These are phyloP conservation scores for Paramuricea clavata DNA, from an alignment of 92 coral and sea anemone species.

Conservation along the genomic window DNA sequence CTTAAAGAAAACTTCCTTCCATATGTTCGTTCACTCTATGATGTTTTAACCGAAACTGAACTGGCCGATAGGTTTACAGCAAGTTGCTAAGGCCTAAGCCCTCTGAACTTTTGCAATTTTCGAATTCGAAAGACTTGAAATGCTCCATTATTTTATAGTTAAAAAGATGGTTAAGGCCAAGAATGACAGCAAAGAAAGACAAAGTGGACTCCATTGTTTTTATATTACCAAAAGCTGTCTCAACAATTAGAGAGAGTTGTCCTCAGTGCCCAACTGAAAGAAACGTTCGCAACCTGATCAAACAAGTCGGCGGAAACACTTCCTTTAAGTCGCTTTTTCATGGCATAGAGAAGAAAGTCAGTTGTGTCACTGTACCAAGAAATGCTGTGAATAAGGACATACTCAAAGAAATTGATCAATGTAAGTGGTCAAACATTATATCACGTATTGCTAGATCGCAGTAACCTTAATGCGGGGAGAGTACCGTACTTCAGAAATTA, in stretches of 20 bases:
- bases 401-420: neutral
- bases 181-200: neutral
- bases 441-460: too few relatives aligned
- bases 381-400: neutral
- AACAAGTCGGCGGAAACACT: neutral
- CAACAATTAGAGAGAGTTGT: neutral
- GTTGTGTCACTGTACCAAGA: constrained; percentile 5
- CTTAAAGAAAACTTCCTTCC: constrained; percentile 10
- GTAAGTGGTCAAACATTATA: too few relatives aligned
- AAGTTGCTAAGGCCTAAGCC: too few relatives aligned
- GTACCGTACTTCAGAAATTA: too few relatives aligned
- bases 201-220: neutral
- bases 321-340: neutral
- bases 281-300: neutral
- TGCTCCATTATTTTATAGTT: too few relatives aligned
- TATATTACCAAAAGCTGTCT: neutral
- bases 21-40: neutral
- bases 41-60: too few relatives aligned
- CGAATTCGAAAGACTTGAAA: too few relatives aligned
- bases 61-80: too few relatives aligned
- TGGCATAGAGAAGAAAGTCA: neutral
- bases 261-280: constrained; percentile 14
- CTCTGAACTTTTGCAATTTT: too few relatives aligned
- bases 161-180: neutral
- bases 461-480: too few relatives aligned